Conservation (phyloP, 1,140 invertebrate species). For the Melipona quadrifasciata region DNA sequence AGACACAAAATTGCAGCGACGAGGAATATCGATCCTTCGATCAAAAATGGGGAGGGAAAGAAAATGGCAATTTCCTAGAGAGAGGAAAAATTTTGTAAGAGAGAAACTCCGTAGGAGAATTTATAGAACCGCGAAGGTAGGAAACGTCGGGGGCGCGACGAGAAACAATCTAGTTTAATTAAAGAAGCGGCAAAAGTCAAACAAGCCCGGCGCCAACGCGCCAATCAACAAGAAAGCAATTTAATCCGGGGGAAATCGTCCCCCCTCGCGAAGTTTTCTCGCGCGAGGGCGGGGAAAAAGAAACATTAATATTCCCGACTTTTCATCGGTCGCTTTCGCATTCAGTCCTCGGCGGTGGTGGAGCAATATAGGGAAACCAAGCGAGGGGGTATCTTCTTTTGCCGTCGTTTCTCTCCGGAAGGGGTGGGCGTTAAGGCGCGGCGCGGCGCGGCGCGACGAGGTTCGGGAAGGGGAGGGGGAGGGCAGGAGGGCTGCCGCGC, state of each 20-base stretch:
- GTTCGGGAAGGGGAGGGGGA: conserved; percentile 28
- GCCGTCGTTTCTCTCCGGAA: conserved; percentile 43
- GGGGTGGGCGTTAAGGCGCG: conserved; percentile 46
- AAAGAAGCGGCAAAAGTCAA: too few species aligned
- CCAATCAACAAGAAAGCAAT: neutral
- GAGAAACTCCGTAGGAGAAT: too few species aligned
- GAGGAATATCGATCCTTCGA: too few species aligned
- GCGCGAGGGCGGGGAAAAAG: conserved; percentile 3
- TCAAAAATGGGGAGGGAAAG: too few species aligned
- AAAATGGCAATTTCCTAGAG: too few species aligned
- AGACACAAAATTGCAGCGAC: too few species aligned
- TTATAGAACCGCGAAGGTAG: too few species aligned
- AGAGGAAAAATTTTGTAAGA: too few species aligned
- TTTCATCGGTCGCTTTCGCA: conserved; percentile 71
- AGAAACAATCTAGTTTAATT: too few species aligned
- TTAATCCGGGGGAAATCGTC: neutral
- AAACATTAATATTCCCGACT: conserved; percentile 62
- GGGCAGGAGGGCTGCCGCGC: conserved; percentile 59
- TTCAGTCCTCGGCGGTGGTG: conserved; percentile 77
- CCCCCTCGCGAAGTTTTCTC: neutral
- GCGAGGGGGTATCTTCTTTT: conserved; percentile 65
- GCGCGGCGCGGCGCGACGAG: conserved; percentile 44
- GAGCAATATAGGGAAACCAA: conserved; percentile 75
- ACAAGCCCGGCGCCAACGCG: too few species aligned
- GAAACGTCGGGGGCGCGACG: too few species aligned